Percentiles rank a stretch among this genome's conserved stretches.
Conservation (phyloP, 30 jellyfish, hydroid and myxozoan species). For the Nemopilema nomurai region DNA sequence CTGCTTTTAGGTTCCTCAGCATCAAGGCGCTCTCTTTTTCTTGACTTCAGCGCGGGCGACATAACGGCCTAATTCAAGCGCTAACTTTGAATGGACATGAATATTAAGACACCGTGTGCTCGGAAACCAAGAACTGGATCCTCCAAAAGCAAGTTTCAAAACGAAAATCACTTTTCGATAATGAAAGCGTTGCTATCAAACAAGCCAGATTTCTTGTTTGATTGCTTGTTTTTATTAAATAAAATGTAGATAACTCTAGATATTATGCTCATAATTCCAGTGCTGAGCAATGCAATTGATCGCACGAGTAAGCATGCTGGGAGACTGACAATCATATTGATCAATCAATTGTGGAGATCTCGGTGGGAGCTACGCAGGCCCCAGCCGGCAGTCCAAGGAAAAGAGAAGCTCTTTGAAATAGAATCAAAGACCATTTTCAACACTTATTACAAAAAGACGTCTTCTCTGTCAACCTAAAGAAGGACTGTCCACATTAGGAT, state of each 20-base stretch:
- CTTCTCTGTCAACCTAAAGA: background rate
- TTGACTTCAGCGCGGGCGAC: slow-evolving; percentile 85
- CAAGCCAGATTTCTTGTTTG: background rate
- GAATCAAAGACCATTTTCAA: background rate
- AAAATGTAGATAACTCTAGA: background rate
- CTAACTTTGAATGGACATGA: slow-evolving; percentile 37
- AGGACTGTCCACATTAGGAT: background rate
- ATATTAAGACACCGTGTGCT: slow-evolving; percentile 10
- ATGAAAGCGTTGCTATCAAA: background rate
- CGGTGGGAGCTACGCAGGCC: slow-evolving; percentile 39
- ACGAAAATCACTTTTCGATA: background rate
- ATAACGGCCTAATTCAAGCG: slow-evolving; percentile 54
- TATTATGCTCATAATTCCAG: slow-evolving; percentile 44
- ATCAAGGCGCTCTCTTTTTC: slow-evolving; percentile 68
- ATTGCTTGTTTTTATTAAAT: background rate
- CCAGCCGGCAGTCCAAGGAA: background rate
- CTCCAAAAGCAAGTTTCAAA: background rate
- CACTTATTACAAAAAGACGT: background rate
- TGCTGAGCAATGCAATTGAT: slow-evolving; percentile 48
- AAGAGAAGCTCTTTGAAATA: background rate
- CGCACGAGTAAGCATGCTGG: slow-evolving; percentile 59
- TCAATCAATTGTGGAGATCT: slow-evolving; percentile 22
- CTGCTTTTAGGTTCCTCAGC: slow-evolving; percentile 42
- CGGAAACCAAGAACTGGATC: background rate
- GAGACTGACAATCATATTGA: slow-evolving; percentile 59